Evolutionary conservation across 2,797 vertebrate genomes (phyloP).

Genomic region (Phataginus tricuspis): DNA sequence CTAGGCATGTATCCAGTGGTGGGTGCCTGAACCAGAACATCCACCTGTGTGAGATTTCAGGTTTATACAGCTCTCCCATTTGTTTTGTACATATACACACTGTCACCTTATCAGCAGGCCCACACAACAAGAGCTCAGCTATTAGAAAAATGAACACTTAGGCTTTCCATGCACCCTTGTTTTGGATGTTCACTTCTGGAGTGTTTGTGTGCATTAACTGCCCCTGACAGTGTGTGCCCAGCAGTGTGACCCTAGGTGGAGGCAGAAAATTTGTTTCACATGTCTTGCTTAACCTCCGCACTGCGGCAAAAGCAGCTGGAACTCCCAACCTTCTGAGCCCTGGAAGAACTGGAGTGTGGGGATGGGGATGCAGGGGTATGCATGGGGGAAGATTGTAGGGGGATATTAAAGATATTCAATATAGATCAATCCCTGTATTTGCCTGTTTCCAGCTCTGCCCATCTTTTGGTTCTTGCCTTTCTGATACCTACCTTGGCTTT

Average conservation of each 20-base stretch:
- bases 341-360: not conserved
- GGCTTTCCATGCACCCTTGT: not conserved
- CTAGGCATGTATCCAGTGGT: not conserved
- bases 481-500: not conserved
- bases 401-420: not conserved
- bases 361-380: not conserved
- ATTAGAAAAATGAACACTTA: not conserved
- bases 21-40: not conserved
- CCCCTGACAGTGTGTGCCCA: not conserved
- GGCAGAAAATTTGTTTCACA: not conserved
- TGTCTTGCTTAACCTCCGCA: slow-evolving; percentile 66
- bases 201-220: not conserved
- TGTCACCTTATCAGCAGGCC: not conserved
- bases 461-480: not conserved
- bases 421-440: not conserved
- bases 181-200: not conserved
- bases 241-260: slow-evolving; percentile 1
- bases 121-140: not conserved
- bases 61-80: not conserved
- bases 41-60: not conserved
- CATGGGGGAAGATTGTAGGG: not conserved
- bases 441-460: not conserved
- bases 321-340: not conserved
- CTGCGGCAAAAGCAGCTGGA: slow-evolving; percentile 70
- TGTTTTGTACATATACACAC: not conserved